phyloP scores from a whole-genome alignment of 1,140 invertebrate species.

The Micrasema minimum region DNA sequence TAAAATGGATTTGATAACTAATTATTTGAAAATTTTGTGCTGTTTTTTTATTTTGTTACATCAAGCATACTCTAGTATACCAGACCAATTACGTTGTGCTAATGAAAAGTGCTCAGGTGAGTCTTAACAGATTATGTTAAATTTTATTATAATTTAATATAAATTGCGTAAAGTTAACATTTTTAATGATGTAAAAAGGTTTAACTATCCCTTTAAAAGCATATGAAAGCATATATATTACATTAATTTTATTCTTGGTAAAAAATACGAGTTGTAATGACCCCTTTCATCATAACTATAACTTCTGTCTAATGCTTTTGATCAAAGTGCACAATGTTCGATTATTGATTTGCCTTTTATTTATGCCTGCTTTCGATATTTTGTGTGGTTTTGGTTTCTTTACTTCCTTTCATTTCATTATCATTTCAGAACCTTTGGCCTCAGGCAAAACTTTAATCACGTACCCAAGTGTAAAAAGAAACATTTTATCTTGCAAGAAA shows the following conservation, averaged over 20 bases:
- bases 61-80: slow-evolving; percentile 58
- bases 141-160: no score
- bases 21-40: slow-evolving; percentile 29
- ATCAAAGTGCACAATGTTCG: slow-evolving; percentile 38
- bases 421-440: slow-evolving; percentile 74
- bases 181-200: no score
- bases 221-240: no score
- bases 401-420: slow-evolving; percentile 54
- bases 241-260: no score
- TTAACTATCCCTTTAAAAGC: no score
- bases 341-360: slow-evolving; percentile 33
- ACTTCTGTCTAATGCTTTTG: slow-evolving; percentile 14
- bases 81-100: slow-evolving; percentile 71
- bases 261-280: slow-evolving; percentile 14
- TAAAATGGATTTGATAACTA: slow-evolving; percentile 33
- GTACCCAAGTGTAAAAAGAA: slow-evolving; percentile 69
- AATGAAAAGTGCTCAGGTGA: slow-evolving; percentile 72
- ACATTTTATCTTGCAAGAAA: slow-evolving; percentile 72
- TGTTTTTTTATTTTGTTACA: slow-evolving; percentile 13
- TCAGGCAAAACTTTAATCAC: slow-evolving; percentile 69
- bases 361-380: slow-evolving; percentile 32
- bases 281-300: slow-evolving; percentile 26
- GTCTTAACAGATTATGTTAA: slow-evolving; percentile 31
- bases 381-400: slow-evolving; percentile 45
- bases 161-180: no score